Conservation (phyloP, 2,113 vertebrate genomes). For the Picathartes gymnocephalus region DNA sequence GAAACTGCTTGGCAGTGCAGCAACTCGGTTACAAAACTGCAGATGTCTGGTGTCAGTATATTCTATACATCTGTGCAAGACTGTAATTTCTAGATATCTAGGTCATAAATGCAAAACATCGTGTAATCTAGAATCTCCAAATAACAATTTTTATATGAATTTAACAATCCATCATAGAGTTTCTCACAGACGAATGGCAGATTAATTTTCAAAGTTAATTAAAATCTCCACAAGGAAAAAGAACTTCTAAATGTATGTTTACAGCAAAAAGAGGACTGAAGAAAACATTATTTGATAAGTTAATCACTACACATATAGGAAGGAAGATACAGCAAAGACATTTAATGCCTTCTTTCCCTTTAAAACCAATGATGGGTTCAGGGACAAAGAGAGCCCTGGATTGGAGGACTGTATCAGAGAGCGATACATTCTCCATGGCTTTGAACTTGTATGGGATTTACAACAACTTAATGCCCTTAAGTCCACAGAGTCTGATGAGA, state of each 20-base stretch:
- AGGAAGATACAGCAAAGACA: neutral
- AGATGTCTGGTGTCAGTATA: neutral
- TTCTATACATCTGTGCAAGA: neutral
- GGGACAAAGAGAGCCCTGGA: fast-evolving
- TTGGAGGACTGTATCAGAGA: neutral
- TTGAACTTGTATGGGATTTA: neutral
- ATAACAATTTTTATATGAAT: neutral
- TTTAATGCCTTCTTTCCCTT: neutral
- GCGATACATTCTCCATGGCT: neutral
- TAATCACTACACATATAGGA: neutral
- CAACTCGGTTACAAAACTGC: neutral
- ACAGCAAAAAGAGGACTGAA: neutral
- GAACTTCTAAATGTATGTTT: neutral
- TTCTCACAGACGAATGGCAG: neutral
- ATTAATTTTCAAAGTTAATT: neutral
- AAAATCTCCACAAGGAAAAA: neutral
- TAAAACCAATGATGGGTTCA: neutral
- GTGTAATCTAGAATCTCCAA: neutral
- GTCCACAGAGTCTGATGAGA: neutral
- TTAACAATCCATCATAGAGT: neutral
- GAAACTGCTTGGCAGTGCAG: neutral
- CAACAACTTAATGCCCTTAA: neutral
- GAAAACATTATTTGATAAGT: neutral
- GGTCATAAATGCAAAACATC: neutral
- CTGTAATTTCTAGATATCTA: neutral